Base-by-base conservation (phyloP, 1,140 invertebrate species). In the Sinella curviseta region DNA sequence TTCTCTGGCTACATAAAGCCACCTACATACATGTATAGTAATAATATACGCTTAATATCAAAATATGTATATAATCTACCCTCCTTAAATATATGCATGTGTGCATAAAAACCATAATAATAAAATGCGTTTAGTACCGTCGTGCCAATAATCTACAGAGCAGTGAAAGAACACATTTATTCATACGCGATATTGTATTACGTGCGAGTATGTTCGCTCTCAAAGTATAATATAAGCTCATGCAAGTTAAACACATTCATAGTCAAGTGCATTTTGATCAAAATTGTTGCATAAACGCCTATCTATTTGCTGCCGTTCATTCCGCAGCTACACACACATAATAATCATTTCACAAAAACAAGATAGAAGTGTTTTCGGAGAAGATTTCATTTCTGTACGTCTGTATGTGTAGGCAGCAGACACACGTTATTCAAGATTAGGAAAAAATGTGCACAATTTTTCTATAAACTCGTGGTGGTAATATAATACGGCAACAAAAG, bases 271-370 rank as follows among this genome's bases (percentile, higher is more conserved):
- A 60, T 60, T 60, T 26, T 4, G 57, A 60, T 60, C 57, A 60
- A 60, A 60, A 60, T 60, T 60, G 57, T 60, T 60, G 57, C 12
- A 60, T 48, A 60, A 60, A 60, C 57, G 12, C 4, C 57, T 60
- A 60, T 60, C 24, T 60, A 60, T 48, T 48, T 48, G 17, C 17
- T 48, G 39, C 57, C 57, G 3, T 26, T 60, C 8, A 14, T 60
- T 60, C 57, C 39, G 39, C 20, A n/a, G n/a, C n/a, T n/a, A n/a
- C n/a, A n/a, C n/a, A n/a, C n/a, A 48, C 39, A 48, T 48, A 48
- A 48, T 48, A 20, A 48, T 48, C 39, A 12, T 12, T 12, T 8
- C 8, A 48, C 8, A 48, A 48, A 48, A 48, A 48, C 8, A 20
- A 48, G 39, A 20, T 48, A 48, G 39, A 20, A 20, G 39, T 20